Base-by-base conservation (phyloP, 1,140 invertebrate species). In the Aricia agestis region DNA sequence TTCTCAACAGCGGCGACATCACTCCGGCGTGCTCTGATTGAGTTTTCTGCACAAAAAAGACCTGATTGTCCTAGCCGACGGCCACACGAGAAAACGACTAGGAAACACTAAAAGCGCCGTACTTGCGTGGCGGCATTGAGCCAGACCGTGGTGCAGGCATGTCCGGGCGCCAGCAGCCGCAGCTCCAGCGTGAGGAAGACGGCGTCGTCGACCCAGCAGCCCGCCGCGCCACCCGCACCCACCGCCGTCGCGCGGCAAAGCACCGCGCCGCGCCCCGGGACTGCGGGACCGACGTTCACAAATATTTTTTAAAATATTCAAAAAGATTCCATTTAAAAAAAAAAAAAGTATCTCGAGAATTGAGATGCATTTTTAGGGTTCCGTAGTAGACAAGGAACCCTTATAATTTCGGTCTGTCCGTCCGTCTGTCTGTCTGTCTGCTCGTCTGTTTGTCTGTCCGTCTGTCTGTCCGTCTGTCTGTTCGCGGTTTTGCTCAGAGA, bases 51-150 rank as follows among this genome's bases (percentile, higher is more conserved):
- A 13, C 65, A 18, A 66, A 57, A n/a, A 36, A 36, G 0, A 36
- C 36, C 5, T 5, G 36, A 7, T 36, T 36, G 36, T 36, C 36
- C 36, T 1, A 36, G 36, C 36, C 36, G 36, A 36, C 36, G 9
- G 36, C 36, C 5, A 36, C 36, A 7, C 36, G 36, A 9, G 9
- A 36, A 36, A 36, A 5, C 5, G 36, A 36, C n/a, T 36, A 36
- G 11, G 6, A 61, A 31, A 17, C 15, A 61, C 13, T n/a, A 13
- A 1, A 13, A 19, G 19, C 6, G 5, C n/a, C 18, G 32, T 17
- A 86, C 86, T 78, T 88, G 86, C 1, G 79, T 76, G 31, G 83
- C 82, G 2, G 86, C 72, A 58, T 85, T 89, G 17, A 89, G 81
- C 82, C 83, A 87, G 15, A 89, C 75, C 4, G 81, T 81, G 67